A percentile compares a stretch with the other conserved stretches of the same genome.
These are phyloP conservation scores for Onchidella celtica DNA, from an alignment of 2,888 invertebrate species.

Conservation along the genomic window DNA sequence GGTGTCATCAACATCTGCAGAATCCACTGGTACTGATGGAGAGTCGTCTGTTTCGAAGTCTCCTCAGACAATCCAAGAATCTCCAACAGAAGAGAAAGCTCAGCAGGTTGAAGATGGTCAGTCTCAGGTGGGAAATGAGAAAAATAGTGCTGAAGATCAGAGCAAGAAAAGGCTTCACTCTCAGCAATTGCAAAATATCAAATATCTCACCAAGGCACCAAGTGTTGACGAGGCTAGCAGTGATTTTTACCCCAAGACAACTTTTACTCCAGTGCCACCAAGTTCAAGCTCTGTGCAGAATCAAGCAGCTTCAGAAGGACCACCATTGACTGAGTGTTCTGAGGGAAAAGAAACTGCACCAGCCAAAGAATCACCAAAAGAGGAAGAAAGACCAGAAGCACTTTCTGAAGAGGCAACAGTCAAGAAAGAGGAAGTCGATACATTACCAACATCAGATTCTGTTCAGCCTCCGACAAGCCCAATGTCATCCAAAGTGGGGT, in stretches of 20 bases:
- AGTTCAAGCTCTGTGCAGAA: neutral
- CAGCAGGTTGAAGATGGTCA: neutral
- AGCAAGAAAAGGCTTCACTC: conserved; percentile 44
- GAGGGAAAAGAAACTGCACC: neutral
- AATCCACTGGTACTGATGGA: neutral
- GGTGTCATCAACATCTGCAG: neutral
- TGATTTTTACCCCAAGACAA: conserved; percentile 26
- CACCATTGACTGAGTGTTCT: neutral
- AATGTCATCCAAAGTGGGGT: neutral
- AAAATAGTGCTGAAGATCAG: neutral
- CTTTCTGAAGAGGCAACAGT: neutral
- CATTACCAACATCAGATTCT: neutral
- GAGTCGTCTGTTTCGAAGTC: neutral
- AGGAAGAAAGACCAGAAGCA: neutral
- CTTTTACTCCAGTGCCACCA: neutral
- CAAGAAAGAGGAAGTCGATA: neutral
- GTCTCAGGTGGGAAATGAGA: neutral
- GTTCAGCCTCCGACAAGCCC: neutral
- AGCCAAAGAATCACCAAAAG: neutral
- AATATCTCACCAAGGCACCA: conserved; percentile 35
- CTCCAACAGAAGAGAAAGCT: neutral
- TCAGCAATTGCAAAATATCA: conserved; percentile 44
- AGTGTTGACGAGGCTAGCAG: conserved; percentile 19
- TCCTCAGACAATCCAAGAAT: conserved; percentile 21
- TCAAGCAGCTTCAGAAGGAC: neutral